Conservation (phyloP, 2,797 vertebrate genomes). For the Cossypha dichroa region DNA sequence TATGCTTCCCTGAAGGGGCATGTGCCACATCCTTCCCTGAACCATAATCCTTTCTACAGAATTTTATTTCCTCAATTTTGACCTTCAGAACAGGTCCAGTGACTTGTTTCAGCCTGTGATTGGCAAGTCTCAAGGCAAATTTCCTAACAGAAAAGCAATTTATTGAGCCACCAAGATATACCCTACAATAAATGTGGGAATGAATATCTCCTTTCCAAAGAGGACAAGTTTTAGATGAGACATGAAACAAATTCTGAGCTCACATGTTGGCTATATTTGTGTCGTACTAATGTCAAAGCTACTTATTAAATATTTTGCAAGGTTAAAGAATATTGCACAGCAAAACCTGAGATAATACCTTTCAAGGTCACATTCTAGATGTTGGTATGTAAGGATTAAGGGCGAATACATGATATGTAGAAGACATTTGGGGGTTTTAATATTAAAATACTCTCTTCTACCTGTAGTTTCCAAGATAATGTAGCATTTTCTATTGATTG, state of each 20-base stretch:
- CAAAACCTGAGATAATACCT: neutral
- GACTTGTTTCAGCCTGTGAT: neutral
- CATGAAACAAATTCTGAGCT: neutral
- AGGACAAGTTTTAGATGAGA: neutral
- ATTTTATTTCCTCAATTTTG: neutral
- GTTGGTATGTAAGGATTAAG: neutral
- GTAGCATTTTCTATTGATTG: neutral
- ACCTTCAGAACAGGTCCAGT: neutral
- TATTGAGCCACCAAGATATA: neutral
- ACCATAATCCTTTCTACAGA: neutral
- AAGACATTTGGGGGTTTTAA: rapidly evolving
- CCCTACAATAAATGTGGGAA: neutral
- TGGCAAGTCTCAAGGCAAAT: neutral
- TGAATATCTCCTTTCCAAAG: neutral
- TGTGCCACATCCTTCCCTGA: neutral
- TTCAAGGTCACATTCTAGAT: neutral
- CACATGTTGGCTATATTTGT: neutral
- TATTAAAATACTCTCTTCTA: neutral
- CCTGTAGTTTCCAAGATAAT: neutral
- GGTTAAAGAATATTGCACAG: neutral
- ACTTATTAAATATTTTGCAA: neutral
- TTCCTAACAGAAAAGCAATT: neutral
- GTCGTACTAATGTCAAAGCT: neutral
- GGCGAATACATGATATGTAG: neutral
- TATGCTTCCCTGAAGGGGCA: neutral